Evolutionary conservation across 2,113 vertebrate species (phyloP), one percentile per base, ranked within the genome.

Genomic region (Lycocorax pyrrhopterus): DNA sequence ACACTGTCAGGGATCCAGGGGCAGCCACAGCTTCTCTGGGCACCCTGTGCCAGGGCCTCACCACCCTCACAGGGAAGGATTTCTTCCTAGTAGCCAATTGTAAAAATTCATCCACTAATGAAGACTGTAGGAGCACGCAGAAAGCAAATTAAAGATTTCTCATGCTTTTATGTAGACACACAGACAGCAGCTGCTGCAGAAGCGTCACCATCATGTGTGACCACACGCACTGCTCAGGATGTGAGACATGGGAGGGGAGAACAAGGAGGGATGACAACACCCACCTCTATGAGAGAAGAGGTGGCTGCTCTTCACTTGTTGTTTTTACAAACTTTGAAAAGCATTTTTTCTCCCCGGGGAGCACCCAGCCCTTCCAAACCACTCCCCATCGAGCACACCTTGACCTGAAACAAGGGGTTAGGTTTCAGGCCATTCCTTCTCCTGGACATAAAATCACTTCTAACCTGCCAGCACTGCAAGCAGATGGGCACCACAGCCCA

Each of bases 131-230:
- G 13, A 32, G 33, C 0, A 1, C 1, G 1, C 41, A 78, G 37
- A 68, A 53, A 22, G 46, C 13, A 58, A 83, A 74, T 33, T 25
- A 67, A 73, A 13, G 29, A 27, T 14, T n/a, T 47, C 23, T 46
- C 33, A 19, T 69, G 44, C 16, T 58, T 47, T 51, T 9, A 19
- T 15, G 44, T 49, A 66, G 53, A 30, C 6, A 53, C 17, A 12
- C 4, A 5, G 44, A 7, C 14, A 33, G 8, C 0, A 6, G 44
- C 0, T 59, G 39, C 10, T 67, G 53, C 71, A 30, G 43, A 46
- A 59, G 44, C 0, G 0, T 30, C n/a, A 13, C n/a, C 26, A 17
- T 10, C 9, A 0, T 12, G 33, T 6, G 20, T 16, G 84, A 56
- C 35, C 76, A 72, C 58, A 60, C 23, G 53, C 32, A n/a, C 22